Evolutionary conservation across 2,797 vertebrate genomes (phyloP).

Genomic region (Netta rufina): DNA sequence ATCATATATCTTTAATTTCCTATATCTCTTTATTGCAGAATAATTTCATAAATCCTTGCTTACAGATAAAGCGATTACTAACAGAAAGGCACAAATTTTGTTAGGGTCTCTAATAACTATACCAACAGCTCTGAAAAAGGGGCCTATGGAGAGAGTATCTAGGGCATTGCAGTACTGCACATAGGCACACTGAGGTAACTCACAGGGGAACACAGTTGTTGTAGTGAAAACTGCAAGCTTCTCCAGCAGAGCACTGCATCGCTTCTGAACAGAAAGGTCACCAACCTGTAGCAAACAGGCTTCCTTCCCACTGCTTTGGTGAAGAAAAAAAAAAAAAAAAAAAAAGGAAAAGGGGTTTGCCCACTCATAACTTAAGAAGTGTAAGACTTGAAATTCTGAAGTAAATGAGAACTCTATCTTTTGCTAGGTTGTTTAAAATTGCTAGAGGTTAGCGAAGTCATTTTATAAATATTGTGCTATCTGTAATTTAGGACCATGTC

Average conservation of each 20-base stretch:
- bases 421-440: neutral
- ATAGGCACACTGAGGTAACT: accelerated
- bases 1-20: neutral
- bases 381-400: neutral
- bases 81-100: neutral
- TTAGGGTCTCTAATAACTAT: neutral
- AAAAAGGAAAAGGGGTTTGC: neutral
- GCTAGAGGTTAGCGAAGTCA: neutral
- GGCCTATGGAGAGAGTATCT: neutral
- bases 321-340: neutral
- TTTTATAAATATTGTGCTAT: neutral
- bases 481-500: neutral
- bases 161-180: neutral
- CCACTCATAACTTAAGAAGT: neutral
- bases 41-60: neutral
- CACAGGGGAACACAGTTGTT: neutral
- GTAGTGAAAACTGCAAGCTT: neutral
- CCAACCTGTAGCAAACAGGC: neutral
- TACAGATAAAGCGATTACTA: neutral
- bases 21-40: neutral
- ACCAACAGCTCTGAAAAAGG: neutral
- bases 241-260: neutral
- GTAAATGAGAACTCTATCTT: neutral
- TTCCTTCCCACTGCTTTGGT: neutral
- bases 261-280: neutral